Conservation (phyloP, 2,888 invertebrate genomes). For the Orchesella flavescens region DNA sequence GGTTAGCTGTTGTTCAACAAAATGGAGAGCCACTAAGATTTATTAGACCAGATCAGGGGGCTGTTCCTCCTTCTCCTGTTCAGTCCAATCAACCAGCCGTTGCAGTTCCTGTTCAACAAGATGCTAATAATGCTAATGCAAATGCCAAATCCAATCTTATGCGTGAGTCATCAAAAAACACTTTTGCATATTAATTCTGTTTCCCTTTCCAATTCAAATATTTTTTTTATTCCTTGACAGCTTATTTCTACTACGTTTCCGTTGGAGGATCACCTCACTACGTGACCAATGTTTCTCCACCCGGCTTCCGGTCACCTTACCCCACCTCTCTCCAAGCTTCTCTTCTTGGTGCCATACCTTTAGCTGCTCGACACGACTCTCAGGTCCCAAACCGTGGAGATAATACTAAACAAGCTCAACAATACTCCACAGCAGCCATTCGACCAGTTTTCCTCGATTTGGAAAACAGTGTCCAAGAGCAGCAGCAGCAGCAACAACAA, state of each 20-base stretch:
- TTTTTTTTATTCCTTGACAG: slow-evolving; percentile 32
- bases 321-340: slow-evolving; percentile 66
- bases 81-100: background rate
- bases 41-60: background rate
- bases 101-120: background rate
- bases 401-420: background rate
- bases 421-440: background rate
- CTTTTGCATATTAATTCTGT: background rate
- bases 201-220: background rate
- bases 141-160: slow-evolving; percentile 10
- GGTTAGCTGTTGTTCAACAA: slow-evolving; percentile 22
- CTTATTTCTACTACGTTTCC: slow-evolving; percentile 68
- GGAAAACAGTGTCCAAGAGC: slow-evolving; percentile 28
- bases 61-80: background rate
- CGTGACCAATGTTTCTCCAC: slow-evolving; percentile 48
- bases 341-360: slow-evolving; percentile 72
- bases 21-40: background rate
- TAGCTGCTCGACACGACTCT: slow-evolving; percentile 74
- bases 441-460: slow-evolving; percentile 66
- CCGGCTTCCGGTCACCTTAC: slow-evolving; percentile 44
- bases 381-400: slow-evolving; percentile 72
- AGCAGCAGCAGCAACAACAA: background rate
- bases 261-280: slow-evolving; percentile 67
- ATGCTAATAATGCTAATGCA: background rate
- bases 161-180: slow-evolving; percentile 11